Conservation (phyloP, 2,888 invertebrate genomes). For the Meiosimyza platycephala region DNA sequence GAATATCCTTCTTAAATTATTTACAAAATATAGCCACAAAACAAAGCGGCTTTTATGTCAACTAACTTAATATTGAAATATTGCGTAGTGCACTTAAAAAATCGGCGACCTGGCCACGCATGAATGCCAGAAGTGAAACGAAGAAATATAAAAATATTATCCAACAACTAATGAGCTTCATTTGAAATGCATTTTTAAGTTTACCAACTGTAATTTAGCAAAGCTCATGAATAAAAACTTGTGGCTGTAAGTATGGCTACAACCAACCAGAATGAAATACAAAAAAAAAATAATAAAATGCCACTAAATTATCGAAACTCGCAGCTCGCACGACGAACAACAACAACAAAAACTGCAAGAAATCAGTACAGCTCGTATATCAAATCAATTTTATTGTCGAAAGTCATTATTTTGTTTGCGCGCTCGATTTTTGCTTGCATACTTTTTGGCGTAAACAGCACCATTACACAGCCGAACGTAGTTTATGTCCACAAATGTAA, state of each 20-base stretch:
- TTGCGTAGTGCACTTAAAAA: slow-evolving; percentile 60
- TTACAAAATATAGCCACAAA: not conserved
- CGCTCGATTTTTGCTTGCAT: slow-evolving; percentile 22
- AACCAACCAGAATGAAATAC: no score
- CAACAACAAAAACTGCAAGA: slow-evolving; percentile 25
- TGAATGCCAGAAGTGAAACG: slow-evolving; percentile 18
- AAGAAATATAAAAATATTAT: slow-evolving; percentile 27
- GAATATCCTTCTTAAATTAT: not conserved
- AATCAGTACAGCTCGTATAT: slow-evolving; percentile 47
- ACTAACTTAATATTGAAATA: slow-evolving; percentile 54
- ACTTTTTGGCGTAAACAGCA: slow-evolving; percentile 20
- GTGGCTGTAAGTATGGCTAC: no score
- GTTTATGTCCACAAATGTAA: slow-evolving; percentile 33
- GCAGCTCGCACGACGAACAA: slow-evolving; percentile 4
- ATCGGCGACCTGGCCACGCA: slow-evolving; percentile 34
- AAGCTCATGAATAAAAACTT: slow-evolving; percentile 40
- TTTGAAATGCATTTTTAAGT: slow-evolving; percentile 30
- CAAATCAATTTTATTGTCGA: slow-evolving; percentile 51
- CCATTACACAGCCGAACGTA: no score
- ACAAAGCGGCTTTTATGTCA: no score
- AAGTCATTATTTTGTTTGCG: slow-evolving; percentile 37
- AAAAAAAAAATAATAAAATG: no score
- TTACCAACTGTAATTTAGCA: slow-evolving; percentile 58
- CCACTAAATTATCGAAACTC: no score
- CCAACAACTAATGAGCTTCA: slow-evolving; percentile 35